Evolutionary conservation across 2,797 vertebrate species (phyloP).

Genomic region (Semotilus atromaculatus): DNA sequence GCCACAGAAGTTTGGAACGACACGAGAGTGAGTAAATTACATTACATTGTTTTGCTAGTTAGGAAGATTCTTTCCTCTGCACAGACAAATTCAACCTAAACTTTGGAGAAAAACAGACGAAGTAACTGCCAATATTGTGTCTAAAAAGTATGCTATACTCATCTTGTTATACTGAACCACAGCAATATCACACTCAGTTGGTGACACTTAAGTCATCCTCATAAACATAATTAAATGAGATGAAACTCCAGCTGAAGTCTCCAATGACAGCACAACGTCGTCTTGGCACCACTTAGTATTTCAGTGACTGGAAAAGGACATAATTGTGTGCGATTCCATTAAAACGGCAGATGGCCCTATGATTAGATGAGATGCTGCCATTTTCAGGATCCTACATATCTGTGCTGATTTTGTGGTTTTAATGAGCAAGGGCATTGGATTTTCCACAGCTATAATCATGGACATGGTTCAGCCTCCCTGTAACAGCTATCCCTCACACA

Average conservation of each 20-base stretch:
- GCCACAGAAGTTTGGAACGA: too few relatives aligned
- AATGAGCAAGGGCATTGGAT: constrained; percentile 52
- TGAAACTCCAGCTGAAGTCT: background rate
- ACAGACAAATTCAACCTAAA: too few relatives aligned
- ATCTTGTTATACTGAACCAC: background rate
- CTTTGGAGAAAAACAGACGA: background rate
- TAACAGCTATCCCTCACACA: constrained; percentile 39
- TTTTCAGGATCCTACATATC: constrained; percentile 11
- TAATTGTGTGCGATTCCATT: constrained; percentile 16
- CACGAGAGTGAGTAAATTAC: background rate
- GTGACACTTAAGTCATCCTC: background rate
- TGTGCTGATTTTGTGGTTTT: constrained; percentile 42
- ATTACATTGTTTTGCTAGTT: background rate
- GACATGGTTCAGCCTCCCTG: constrained; percentile 38
- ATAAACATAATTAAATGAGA: constrained; percentile 5
- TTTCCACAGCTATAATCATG: constrained; percentile 29
- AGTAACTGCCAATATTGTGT: background rate
- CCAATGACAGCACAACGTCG: background rate
- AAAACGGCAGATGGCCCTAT: constrained; percentile 48
- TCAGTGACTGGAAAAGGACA: background rate
- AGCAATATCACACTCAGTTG: background rate
- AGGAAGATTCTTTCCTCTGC: too few relatives aligned
- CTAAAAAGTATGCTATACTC: background rate
- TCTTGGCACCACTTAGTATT: background rate
- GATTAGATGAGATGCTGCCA: constrained; percentile 37